These are phyloP conservation scores for Chelon auratus DNA, from an alignment of 2,797 vertebrate genomes.

Conservation along the genomic window DNA sequence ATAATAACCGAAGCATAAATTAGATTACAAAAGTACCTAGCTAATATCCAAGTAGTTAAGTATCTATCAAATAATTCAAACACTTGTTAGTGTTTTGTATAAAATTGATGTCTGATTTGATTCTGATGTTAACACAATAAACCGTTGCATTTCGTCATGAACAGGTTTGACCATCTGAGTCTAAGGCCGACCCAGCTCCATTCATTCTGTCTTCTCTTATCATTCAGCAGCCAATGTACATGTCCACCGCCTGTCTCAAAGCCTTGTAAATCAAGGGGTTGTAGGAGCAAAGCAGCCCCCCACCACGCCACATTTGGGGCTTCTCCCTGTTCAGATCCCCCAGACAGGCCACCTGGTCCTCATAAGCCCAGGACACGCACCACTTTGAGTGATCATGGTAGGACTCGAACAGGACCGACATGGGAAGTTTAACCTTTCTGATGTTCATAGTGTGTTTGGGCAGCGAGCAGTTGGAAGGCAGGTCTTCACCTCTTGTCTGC, in stretches of 20 bases:
- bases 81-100: too few species aligned
- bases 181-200: not conserved
- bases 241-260: slow-evolving; percentile 83
- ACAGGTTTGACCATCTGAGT: not conserved
- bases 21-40: too few species aligned
- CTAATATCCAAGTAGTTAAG: too few species aligned
- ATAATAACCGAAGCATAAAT: too few species aligned
- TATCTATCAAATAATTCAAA: too few species aligned
- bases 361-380: slow-evolving; percentile 85
- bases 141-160: not conserved
- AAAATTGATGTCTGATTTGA: not conserved
- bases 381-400: slow-evolving; percentile 93
- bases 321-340: slow-evolving; percentile 91
- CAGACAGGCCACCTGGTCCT: slow-evolving; percentile 88
- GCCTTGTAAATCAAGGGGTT: slow-evolving; percentile 86
- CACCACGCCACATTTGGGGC: slow-evolving; percentile 87
- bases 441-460: slow-evolving; percentile 89
- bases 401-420: slow-evolving; percentile 82
- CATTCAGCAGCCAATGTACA: slow-evolving; percentile 82
- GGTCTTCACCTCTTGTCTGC: slow-evolving; percentile 80
- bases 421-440: slow-evolving; percentile 77
- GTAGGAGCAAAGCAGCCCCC: slow-evolving; percentile 89
- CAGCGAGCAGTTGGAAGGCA: slow-evolving; percentile 93
- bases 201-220: slow-evolving; percentile 2
- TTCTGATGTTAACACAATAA: not conserved